phyloP scores from a whole-genome alignment of 1,140 invertebrate genomes.

The Neuroterus valhalla region DNA sequence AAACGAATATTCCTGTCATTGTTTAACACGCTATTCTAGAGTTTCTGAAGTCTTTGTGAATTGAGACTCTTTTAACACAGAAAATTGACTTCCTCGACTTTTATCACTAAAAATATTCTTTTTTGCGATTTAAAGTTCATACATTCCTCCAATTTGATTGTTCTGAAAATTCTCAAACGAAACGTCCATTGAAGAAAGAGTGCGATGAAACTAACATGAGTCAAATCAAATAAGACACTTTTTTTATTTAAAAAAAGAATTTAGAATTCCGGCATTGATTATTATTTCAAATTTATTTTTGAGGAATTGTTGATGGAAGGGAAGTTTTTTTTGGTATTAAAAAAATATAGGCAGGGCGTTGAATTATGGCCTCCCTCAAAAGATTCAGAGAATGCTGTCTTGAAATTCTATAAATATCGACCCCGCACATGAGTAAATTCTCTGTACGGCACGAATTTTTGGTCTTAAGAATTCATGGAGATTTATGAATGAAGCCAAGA shows the following conservation, averaged over 20 bases:
- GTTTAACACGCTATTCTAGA: not conserved
- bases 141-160: no score
- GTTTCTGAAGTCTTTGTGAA: not conserved
- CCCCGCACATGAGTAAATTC: conserved; percentile 1
- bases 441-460: conserved; percentile 1
- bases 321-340: not conserved
- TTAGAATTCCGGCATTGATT: not conserved
- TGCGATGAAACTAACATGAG: no score
- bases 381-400: conserved; percentile 4
- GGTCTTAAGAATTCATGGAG: not conserved
- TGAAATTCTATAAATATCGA: conserved; percentile 23
- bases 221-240: no score
- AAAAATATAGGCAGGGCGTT: not conserved
- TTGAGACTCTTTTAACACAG: not conserved
- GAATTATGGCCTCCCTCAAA: not conserved
- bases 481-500: no score
- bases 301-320: not conserved
- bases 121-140: no score
- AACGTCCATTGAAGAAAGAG: no score
- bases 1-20: not conserved
- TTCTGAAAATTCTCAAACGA: no score
- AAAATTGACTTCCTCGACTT: not conserved
- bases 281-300: not conserved
- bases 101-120: not conserved
- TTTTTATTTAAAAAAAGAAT: no score